Conservation (phyloP, 2,797 vertebrate genomes). For the Centropyge bicolor region DNA sequence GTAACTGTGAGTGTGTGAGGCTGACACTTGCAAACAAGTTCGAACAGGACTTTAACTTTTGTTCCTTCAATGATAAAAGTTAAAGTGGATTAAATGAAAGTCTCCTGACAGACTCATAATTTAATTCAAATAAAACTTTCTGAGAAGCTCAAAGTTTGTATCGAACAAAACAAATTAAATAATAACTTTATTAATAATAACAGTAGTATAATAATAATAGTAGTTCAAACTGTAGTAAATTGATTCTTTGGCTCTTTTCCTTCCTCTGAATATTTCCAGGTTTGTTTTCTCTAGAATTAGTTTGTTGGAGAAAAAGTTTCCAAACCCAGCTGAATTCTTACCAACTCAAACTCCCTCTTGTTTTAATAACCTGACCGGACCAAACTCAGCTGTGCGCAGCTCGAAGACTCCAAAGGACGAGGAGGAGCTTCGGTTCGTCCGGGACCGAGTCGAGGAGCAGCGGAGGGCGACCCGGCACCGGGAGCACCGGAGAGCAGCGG, state of each 20-base stretch:
- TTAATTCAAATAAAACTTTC: background rate
- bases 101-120: background rate
- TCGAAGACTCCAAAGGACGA: background rate
- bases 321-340: background rate
- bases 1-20: background rate
- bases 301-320: background rate
- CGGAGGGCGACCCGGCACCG: background rate
- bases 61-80: background rate
- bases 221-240: background rate
- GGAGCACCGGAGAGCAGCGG: too few species aligned
- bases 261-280: too few species aligned
- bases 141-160: background rate
- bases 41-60: background rate
- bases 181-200: too few species aligned
- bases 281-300: background rate
- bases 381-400: background rate
- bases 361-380: background rate
- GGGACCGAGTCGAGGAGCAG: background rate
- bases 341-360: background rate
- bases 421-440: background rate
- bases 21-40: slow-evolving; percentile 22
- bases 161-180: background rate
- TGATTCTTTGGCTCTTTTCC: too few species aligned
- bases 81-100: background rate
- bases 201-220: too few species aligned